These are phyloP conservation scores for Pristiophorus japonicus DNA, from an alignment of 2,113 vertebrate genomes.

Conservation along the genomic window DNA sequence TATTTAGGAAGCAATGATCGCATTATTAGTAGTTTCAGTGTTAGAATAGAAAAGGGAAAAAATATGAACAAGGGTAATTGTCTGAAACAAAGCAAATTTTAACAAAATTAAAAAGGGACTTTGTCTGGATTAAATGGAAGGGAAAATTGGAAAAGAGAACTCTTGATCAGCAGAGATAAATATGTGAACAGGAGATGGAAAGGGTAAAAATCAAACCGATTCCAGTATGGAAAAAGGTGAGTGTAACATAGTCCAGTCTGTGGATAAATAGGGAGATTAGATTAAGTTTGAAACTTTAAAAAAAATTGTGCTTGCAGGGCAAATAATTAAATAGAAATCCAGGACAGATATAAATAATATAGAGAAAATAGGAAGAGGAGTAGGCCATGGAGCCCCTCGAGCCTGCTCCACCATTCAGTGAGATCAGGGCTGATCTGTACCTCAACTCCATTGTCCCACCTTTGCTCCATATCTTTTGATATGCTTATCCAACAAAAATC, in stretches of 20 bases:
- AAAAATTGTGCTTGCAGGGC: not conserved
- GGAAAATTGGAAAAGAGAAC: not conserved
- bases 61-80: not conserved
- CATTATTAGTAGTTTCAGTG: too few species aligned
- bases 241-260: not conserved
- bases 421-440: not conserved
- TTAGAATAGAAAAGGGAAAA: not conserved
- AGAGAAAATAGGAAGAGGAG: not conserved
- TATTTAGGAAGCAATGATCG: too few species aligned
- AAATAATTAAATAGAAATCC: not conserved
- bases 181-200: not conserved
- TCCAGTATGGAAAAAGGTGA: not conserved
- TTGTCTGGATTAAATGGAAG: not conserved
- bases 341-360: not conserved
- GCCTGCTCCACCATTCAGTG: not conserved
- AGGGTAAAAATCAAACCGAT: not conserved
- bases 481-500: not conserved
- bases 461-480: not conserved
- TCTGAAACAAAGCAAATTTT: not conserved
- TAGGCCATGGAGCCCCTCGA: not conserved
- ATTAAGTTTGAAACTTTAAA: not conserved
- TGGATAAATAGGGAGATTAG: not conserved
- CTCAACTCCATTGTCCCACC: not conserved
- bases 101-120: not conserved
- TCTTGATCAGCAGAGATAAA: not conserved